Evolutionary conservation across 1,140 invertebrate species (phyloP).

Genomic region (Pseudomyrmex concolor): DNA sequence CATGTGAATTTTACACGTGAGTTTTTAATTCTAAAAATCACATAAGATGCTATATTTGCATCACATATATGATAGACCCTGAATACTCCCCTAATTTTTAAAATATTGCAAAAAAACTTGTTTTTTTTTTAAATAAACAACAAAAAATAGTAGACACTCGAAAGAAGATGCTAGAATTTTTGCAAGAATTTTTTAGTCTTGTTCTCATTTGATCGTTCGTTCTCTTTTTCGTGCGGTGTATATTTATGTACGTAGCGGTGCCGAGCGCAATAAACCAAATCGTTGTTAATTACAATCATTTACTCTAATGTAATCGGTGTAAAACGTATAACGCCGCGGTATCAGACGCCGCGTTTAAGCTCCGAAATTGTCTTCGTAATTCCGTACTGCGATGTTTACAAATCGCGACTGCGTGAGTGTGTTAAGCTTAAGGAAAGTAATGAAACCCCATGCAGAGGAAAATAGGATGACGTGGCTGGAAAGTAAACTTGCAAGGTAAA

Average conservation of each 20-base stretch:
- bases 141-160: no score
- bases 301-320: not conserved
- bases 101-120: no score
- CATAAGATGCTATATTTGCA: no score
- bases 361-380: conserved; percentile 46
- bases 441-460: conserved; percentile 41
- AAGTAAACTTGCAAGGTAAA: conserved; percentile 50
- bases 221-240: not conserved
- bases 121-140: no score
- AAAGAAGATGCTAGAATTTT: no score
- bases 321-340: not conserved
- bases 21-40: no score
- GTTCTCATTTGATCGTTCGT: not conserved
- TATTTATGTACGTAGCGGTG: not conserved
- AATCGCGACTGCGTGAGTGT: conserved; percentile 33
- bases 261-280: not conserved
- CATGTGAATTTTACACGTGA: no score
- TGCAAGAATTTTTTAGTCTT: no score
- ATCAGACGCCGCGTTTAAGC: conserved; percentile 7
- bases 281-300: conserved; percentile 27
- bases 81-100: no score
- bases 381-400: conserved; percentile 28
- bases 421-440: conserved; percentile 44
- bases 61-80: no score
- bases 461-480: conserved; percentile 45